Conservation (phyloP, 2,888 invertebrate genomes). For the Cylindroiulus punctatus region DNA sequence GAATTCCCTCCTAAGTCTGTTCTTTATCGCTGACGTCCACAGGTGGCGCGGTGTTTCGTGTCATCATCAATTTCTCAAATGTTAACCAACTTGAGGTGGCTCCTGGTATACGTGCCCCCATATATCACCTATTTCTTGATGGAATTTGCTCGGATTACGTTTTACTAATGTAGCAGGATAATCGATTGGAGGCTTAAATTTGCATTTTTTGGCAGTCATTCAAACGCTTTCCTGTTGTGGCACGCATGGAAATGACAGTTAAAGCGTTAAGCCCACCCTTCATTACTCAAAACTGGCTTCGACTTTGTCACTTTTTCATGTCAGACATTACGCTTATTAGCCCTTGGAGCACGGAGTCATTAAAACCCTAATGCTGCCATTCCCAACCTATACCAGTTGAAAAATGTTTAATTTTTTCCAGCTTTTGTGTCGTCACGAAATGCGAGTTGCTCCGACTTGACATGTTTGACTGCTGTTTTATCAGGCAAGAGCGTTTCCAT, state of each 20-base stretch:
- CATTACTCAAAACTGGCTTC: background rate
- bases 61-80: background rate
- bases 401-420: background rate
- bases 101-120: background rate
- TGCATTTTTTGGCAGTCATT: conserved; percentile 18
- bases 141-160: conserved; percentile 1
- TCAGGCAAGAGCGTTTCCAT: background rate
- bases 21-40: too few relatives aligned
- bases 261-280: background rate
- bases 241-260: conserved; percentile 17
- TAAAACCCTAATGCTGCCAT: too few relatives aligned
- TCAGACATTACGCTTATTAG: background rate
- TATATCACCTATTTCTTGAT: too few relatives aligned
- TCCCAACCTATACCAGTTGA: background rate
- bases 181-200: background rate
- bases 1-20: too few relatives aligned
- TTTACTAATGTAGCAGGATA: background rate
- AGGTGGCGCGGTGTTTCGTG: too few relatives aligned
- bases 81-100: background rate
- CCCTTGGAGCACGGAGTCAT: background rate
- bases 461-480: background rate
- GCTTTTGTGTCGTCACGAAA: background rate
- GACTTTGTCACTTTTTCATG: background rate
- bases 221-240: background rate
- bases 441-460: background rate